These are phyloP conservation scores for Silurus aristotelis DNA, from an alignment of 2,797 vertebrate genomes.

Conservation along the genomic window DNA sequence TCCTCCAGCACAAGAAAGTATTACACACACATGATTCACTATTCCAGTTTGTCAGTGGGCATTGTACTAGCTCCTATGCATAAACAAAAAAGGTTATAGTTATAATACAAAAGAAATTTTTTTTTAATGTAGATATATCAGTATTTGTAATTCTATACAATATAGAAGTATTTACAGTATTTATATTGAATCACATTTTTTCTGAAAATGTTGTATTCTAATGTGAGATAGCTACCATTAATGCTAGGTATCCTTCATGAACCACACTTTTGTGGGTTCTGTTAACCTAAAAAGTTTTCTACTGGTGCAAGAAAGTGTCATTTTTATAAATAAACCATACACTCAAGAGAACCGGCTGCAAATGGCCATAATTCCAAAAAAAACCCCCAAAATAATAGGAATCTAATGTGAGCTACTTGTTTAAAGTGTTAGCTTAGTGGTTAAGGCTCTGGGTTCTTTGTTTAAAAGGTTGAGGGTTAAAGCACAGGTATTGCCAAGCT, in stretches of 20 bases:
- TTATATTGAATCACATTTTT: not conserved
- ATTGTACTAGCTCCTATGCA: not conserved
- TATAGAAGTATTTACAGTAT: not conserved
- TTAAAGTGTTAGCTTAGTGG: too few species aligned
- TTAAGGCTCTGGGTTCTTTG: too few species aligned
- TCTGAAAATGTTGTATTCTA: not conserved
- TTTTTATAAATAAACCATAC: not conserved
- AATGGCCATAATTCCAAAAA: not conserved
- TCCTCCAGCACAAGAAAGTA: not conserved
- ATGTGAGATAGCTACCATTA: not conserved
- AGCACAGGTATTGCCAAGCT: too few species aligned
- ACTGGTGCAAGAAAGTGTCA: not conserved
- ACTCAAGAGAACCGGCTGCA: not conserved
- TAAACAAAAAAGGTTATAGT: not conserved
- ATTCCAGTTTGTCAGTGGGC: conserved; percentile 7
- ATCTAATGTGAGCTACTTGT: not conserved
- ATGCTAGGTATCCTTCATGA: not conserved
- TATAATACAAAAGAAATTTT: not conserved
- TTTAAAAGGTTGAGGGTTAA: too few species aligned
- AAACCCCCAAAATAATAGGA: not conserved
- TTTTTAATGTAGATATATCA: too few species aligned
- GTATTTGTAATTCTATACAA: too few species aligned
- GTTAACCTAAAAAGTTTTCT: too few species aligned
- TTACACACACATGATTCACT: conserved; percentile 31
- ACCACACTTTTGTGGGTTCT: too few species aligned